Conservation (phyloP, 2,888 invertebrate genomes). For the Nipponacmea schrenckii region DNA sequence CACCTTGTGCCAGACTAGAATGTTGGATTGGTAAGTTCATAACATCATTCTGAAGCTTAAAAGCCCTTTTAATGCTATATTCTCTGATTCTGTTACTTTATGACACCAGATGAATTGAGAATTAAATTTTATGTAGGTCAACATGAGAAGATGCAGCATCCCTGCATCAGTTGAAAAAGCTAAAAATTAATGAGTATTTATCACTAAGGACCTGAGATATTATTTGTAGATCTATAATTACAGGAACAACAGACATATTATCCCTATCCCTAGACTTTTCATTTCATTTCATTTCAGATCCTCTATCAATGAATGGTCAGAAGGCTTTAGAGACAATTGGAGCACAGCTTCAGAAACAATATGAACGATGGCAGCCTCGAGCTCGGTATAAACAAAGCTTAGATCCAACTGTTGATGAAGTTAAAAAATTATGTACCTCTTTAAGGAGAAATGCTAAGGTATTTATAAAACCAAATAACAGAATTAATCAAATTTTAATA, state of each 20-base stretch:
- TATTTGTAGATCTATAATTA: too few species aligned
- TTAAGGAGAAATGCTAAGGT: slow-evolving; percentile 92
- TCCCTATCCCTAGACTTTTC: too few species aligned
- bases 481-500: too few species aligned
- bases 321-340: slow-evolving; percentile 95
- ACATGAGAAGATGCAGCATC: too few species aligned
- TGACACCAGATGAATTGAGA: too few species aligned
- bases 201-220: too few species aligned
- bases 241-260: too few species aligned
- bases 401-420: slow-evolving; percentile 97
- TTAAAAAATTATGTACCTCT: slow-evolving; percentile 94
- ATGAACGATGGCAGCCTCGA: slow-evolving; percentile 98
- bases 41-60: neutral
- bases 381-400: slow-evolving; percentile 94
- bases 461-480: slow-evolving; percentile 10
- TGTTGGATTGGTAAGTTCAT: slow-evolving; percentile 90
- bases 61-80: too few species aligned
- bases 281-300: slow-evolving; percentile 70
- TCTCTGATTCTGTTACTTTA: too few species aligned
- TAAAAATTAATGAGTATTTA: too few species aligned
- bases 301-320: slow-evolving; percentile 85
- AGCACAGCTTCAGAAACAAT: slow-evolving; percentile 90
- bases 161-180: too few species aligned
- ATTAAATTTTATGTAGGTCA: too few species aligned
- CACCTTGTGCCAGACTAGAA: slow-evolving; percentile 93